Evolutionary conservation across 2,888 invertebrate species (phyloP).

Genomic region (Chymomyza caudatula): DNA sequence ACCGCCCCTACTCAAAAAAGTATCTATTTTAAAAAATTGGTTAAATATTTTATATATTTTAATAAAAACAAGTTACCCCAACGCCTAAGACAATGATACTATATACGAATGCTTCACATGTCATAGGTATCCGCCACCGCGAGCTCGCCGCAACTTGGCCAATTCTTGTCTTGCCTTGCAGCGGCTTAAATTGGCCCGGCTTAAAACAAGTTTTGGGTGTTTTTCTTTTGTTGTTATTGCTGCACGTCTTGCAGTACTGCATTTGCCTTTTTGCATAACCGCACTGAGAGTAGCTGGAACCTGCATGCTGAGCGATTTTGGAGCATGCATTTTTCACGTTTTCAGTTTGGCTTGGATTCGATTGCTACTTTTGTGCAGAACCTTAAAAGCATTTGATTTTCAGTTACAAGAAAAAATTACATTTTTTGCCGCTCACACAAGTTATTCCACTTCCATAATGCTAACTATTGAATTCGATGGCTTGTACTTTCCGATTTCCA

Average conservation of each 20-base stretch:
- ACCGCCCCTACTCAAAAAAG: neutral
- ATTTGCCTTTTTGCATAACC: slow-evolving; percentile 23
- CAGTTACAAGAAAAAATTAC: neutral
- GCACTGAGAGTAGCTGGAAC: neutral
- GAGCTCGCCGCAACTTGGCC: slow-evolving; percentile 49
- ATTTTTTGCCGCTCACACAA: neutral
- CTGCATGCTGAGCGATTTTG: neutral
- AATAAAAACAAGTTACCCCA: neutral
- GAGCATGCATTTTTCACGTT: slow-evolving; percentile 1
- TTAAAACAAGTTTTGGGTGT: slow-evolving; percentile 56
- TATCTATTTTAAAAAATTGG: neutral
- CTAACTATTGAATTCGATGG: neutral
- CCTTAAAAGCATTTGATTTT: neutral
- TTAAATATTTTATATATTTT: neutral
- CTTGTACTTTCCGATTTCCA: slow-evolving; percentile 27
- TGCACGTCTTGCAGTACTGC: slow-evolving; percentile 14
- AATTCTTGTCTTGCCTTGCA: slow-evolving; percentile 38
- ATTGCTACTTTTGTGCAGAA: neutral
- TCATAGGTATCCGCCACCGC: slow-evolving; percentile 26
- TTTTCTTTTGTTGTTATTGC: slow-evolving; percentile 1
- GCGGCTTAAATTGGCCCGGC: slow-evolving; percentile 26
- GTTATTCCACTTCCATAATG: neutral
- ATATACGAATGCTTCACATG: slow-evolving; percentile 17
- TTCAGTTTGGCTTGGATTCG: neutral
- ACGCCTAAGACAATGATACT: neutral